Percentiles rank a stretch among this genome's conserved stretches.
phyloP scores from a whole-genome alignment of 92 coral and sea anemone species.

The Heteractis magnifica region DNA sequence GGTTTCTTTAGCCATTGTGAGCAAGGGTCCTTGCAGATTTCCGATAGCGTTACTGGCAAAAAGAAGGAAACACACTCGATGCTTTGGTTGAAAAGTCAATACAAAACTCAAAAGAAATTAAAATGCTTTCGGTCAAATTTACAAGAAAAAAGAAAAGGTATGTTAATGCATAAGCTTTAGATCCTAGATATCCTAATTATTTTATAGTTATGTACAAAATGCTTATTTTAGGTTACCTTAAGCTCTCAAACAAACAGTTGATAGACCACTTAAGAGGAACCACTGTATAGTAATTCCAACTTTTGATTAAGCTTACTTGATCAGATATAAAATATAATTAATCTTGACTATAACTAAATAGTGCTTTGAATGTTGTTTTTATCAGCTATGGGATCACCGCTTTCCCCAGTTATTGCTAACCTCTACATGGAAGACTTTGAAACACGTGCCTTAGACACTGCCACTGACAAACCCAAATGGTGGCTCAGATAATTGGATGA shows the following conservation, averaged over 20 bases:
- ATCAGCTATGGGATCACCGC: too few relatives aligned
- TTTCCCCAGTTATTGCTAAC: too few relatives aligned
- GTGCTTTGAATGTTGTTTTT: neutral
- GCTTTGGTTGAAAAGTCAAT: constrained; percentile 5
- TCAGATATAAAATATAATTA: neutral
- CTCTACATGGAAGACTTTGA: too few relatives aligned
- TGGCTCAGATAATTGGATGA: too few relatives aligned
- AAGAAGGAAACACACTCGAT: constrained; percentile 4
- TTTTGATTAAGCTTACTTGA: neutral
- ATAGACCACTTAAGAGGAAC: neutral
- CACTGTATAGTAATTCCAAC: neutral
- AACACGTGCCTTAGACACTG: too few relatives aligned
- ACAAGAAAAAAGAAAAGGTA: neutral
- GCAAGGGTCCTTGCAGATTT: constrained; percentile 18
- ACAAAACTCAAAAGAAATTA: constrained; percentile 5
- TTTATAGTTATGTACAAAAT: constrained; percentile 2
- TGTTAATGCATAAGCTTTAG: constrained; percentile 11
- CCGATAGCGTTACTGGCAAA: constrained; percentile 27
- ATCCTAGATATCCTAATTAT: neutral
- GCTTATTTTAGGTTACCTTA: neutral
- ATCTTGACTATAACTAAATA: constrained; percentile 3
- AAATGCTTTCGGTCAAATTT: neutral
- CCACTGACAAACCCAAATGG: too few relatives aligned
- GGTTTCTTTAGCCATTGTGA: neutral
- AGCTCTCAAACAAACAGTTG: constrained; percentile 3